These are phyloP conservation scores for Chrysolina oricalcia DNA, from an alignment of 2,888 invertebrate species.

Conservation along the genomic window DNA sequence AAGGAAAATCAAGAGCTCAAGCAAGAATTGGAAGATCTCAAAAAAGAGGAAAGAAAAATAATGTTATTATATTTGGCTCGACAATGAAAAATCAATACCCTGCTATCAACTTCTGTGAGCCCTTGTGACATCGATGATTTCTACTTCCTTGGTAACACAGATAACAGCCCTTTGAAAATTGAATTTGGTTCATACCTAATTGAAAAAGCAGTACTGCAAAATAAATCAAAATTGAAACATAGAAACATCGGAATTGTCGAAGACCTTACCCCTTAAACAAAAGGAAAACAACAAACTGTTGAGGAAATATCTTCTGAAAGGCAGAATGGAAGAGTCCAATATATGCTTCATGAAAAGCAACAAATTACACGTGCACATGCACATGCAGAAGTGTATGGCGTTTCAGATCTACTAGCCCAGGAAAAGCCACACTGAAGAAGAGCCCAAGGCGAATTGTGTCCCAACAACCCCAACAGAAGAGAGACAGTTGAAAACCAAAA, in stretches of 20 bases:
- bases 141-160: background rate
- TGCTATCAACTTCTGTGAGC: background rate
- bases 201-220: conserved; percentile 1
- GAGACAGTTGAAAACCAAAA: no score
- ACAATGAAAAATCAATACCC: no score
- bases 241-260: background rate
- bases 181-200: background rate
- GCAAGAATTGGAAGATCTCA: background rate
- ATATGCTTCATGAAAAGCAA: no score
- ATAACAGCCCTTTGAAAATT: background rate
- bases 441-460: no score
- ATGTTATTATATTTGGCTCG: background rate
- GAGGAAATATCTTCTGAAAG: no score
- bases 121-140: background rate
- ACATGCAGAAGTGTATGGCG: no score
- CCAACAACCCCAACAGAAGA: no score
- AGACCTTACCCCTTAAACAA: background rate
- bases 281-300: no score
- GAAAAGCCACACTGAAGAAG: no score
- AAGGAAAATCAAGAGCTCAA: background rate
- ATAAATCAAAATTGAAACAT: background rate
- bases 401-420: no score
- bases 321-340: no score
- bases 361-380: no score
- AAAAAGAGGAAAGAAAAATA: conserved; percentile 2